These are phyloP conservation scores for Sericinus montela DNA, from an alignment of 2,888 invertebrate genomes.

Conservation along the genomic window DNA sequence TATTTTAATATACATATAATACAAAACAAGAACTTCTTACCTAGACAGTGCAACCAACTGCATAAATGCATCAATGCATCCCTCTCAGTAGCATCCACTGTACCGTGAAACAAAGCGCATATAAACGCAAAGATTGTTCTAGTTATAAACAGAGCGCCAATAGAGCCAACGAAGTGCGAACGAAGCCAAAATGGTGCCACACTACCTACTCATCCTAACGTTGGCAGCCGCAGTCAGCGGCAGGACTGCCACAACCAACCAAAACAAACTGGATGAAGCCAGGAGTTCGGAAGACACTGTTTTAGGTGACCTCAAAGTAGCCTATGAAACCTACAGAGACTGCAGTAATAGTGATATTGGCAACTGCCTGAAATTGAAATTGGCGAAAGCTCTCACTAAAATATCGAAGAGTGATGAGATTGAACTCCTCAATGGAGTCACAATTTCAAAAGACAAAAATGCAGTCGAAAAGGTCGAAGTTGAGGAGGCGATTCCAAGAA, in stretches of 20 bases:
- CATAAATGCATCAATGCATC: constrained; percentile 72
- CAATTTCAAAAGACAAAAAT: constrained; percentile 83
- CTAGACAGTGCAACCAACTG: constrained; percentile 44
- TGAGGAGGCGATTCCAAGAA: constrained; percentile 86
- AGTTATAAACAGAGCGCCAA: constrained; percentile 67
- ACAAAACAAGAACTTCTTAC: constrained; percentile 22
- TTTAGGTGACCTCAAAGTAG: constrained; percentile 84
- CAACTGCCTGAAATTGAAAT: constrained; percentile 88
- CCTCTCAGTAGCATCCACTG: constrained; percentile 62
- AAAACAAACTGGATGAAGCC: constrained; percentile 64
- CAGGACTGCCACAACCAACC: constrained; percentile 71
- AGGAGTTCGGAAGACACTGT: constrained; percentile 68
- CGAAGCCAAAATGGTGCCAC: constrained; percentile 75
- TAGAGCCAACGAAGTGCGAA: constrained; percentile 59
- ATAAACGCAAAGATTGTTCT: constrained; percentile 67
- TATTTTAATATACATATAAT: no score
- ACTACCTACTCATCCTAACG: constrained; percentile 79
- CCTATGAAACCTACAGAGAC: constrained; percentile 90
- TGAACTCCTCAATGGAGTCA: constrained; percentile 85
- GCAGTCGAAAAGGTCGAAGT: constrained; percentile 76
- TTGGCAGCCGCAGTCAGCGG: constrained; percentile 73
- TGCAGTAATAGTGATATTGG: constrained; percentile 84
- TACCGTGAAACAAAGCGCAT: constrained; percentile 75
- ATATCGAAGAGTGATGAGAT: constrained; percentile 84
- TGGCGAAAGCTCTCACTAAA: constrained; percentile 87